Conservation (phyloP, 2,797 vertebrate species). For the Protosalanx chinensis region DNA sequence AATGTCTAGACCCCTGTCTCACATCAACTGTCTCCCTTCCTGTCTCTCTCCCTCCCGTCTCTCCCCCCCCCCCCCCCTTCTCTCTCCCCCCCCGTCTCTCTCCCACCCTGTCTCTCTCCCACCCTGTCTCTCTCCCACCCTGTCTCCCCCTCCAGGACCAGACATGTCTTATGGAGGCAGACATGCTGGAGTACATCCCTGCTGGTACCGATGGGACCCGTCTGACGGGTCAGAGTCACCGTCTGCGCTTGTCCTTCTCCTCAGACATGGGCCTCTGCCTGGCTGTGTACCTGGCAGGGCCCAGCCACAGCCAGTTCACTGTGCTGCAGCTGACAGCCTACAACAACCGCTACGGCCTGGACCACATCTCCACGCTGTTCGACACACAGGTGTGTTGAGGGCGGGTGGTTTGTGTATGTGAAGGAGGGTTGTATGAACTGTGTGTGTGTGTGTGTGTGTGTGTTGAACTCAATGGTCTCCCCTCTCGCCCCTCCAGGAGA, state of each 20-base stretch:
- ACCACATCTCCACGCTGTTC: conserved; percentile 88
- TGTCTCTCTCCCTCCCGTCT: too few species aligned
- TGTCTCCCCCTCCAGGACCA: conserved; percentile 76
- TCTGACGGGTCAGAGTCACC: conserved; percentile 75
- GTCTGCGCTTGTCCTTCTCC: conserved; percentile 80
- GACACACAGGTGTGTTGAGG: conserved; percentile 31
- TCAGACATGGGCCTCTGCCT: conserved; percentile 82
- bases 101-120: too few species aligned
- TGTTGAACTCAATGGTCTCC: not conserved
- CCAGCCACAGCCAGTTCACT: conserved; percentile 87
- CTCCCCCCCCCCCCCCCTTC: not conserved
- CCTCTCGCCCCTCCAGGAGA: conserved; percentile 72
- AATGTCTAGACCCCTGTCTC: too few species aligned
- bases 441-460: not conserved
- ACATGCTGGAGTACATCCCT: conserved; percentile 88
- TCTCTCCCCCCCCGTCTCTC: too few species aligned
- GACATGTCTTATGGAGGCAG: conserved; percentile 85
- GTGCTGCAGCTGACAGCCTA: conserved; percentile 88
- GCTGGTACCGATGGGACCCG: conserved; percentile 78
- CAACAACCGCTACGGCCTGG: conserved; percentile 85
- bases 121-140: too few species aligned
- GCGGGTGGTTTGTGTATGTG: too few species aligned
- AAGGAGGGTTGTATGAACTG: not conserved
- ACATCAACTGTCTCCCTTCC: too few species aligned
- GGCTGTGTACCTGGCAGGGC: conserved; percentile 80